These are phyloP conservation scores for Vireo griseus DNA, from an alignment of 2,797 vertebrate genomes.

Conservation along the genomic window DNA sequence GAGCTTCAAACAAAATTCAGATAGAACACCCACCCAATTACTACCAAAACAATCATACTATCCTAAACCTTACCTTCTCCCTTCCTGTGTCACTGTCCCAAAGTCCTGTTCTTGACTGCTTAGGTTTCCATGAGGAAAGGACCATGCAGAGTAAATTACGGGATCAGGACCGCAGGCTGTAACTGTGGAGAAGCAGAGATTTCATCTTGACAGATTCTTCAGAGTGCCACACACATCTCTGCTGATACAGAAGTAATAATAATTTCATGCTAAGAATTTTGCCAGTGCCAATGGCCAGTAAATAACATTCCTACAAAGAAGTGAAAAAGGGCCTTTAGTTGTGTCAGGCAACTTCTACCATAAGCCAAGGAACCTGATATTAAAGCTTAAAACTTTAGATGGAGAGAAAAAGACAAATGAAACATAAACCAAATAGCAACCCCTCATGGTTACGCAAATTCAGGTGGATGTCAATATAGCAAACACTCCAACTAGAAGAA, in stretches of 20 bases:
- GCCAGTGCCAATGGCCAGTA: background rate
- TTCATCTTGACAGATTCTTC: conserved; percentile 47
- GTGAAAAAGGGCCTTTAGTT: background rate
- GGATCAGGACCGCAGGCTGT: background rate
- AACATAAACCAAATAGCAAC: background rate
- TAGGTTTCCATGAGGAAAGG: conserved; percentile 40
- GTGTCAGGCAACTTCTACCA: background rate
- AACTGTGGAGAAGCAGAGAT: conserved; percentile 20
- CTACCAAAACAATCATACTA: background rate
- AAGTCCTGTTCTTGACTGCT: conserved; percentile 40
- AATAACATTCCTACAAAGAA: background rate
- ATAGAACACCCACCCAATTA: background rate
- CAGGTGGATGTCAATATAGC: background rate
- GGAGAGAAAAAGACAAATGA: background rate
- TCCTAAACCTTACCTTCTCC: conserved; percentile 47
- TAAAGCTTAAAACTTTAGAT: background rate
- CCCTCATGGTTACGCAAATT: background rate
- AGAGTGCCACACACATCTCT: conserved; percentile 41
- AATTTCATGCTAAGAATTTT: conserved; percentile 55
- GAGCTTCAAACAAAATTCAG: background rate
- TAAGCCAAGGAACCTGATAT: background rate
- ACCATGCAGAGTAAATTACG: background rate
- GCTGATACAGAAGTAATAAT: conserved; percentile 57
- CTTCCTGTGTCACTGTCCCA: conserved; percentile 17
- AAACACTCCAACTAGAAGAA: background rate